Percentiles rank a stretch among this genome's conserved stretches.
These are phyloP conservation scores for Lagopus muta DNA, from an alignment of 2,113 vertebrate species.

Conservation along the genomic window DNA sequence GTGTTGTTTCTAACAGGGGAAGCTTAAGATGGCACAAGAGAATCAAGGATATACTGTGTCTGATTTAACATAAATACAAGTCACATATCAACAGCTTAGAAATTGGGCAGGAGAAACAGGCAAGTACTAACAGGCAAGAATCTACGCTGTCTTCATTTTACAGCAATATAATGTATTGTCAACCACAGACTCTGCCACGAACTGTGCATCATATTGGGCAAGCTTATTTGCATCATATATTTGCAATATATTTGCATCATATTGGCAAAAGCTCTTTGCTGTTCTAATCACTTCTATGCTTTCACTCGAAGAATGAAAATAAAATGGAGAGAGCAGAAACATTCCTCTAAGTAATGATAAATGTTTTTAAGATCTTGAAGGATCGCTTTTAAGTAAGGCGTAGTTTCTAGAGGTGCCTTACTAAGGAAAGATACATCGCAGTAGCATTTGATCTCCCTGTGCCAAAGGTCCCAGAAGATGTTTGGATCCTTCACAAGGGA, in stretches of 20 bases:
- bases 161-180: accelerated
- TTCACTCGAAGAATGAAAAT: neutral
- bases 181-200: neutral
- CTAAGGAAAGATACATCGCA: neutral
- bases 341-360: neutral
- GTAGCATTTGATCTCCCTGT: neutral
- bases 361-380: neutral
- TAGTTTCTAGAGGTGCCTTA: neutral
- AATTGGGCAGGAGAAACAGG: neutral
- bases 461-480: neutral
- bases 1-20: neutral
- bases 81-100: neutral
- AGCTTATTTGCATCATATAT: neutral
- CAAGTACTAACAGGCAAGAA: neutral
- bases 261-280: neutral
- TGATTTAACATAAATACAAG: neutral
- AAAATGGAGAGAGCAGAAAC: neutral
- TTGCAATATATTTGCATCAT: neutral
- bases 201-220: neutral
- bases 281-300: neutral
- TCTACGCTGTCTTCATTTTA: neutral
- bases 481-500: neutral
- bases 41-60: neutral
- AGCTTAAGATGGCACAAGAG: neutral
- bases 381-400: neutral